Percentiles rank a stretch among this genome's conserved stretches.
Evolutionary conservation across 2,113 vertebrate species (phyloP).

Genomic region (Carassius gibelio): DNA sequence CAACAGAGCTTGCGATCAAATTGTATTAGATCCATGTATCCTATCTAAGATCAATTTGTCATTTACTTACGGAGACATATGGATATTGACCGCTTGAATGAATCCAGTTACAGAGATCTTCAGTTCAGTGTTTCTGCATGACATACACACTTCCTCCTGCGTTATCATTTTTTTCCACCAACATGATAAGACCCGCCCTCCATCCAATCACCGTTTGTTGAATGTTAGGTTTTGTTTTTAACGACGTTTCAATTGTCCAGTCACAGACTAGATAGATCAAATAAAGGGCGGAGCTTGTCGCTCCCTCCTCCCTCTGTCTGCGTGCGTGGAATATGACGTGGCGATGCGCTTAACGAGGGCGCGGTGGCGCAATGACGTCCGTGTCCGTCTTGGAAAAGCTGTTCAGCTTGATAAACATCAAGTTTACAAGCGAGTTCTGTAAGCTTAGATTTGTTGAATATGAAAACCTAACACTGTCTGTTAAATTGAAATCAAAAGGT

Average conservation of each 20-base stretch:
- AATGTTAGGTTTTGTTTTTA: neutral
- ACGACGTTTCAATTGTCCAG: neutral
- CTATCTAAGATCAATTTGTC: neutral
- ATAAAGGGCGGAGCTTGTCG: neutral
- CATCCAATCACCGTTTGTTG: neutral
- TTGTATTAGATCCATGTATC: neutral
- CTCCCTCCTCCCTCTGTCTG: neutral
- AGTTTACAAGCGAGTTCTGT: neutral
- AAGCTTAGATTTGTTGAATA: neutral
- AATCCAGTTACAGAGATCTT: neutral
- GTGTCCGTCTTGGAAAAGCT: neutral
- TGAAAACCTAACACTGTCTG: neutral
- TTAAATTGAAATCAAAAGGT: neutral
- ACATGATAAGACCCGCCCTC: neutral
- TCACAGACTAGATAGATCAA: neutral
- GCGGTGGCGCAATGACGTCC: conserved; percentile 3
- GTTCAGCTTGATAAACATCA: neutral
- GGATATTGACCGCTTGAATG: conserved; percentile 8
- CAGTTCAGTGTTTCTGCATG: conserved; percentile 28
- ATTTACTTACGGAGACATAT: conserved; percentile 49
- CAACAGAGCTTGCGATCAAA: neutral
- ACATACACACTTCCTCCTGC: conserved; percentile 26
- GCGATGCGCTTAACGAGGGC: neutral
- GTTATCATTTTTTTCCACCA: neutral
- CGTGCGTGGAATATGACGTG: conserved; percentile 44